Evolutionary conservation across 2,113 vertebrate genomes (phyloP), one percentile per base, ranked within the genome.

Genomic region (Monopterus albus): DNA sequence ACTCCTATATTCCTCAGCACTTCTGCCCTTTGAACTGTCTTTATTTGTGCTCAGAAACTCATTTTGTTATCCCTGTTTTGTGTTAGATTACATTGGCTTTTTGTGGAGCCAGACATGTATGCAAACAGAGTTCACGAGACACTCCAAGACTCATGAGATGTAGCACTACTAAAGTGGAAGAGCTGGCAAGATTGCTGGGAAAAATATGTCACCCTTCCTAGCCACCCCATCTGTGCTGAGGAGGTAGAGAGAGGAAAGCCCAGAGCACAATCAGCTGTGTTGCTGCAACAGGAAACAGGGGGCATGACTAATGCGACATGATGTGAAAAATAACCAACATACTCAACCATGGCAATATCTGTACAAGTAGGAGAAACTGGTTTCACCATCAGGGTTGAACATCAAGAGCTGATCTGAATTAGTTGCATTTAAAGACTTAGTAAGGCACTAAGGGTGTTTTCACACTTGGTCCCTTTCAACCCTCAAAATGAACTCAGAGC

Each of bases 201-300:
- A 82, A 79, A 76, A 43, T 29, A 69, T 80, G 77, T 86, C 68
- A 81, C 52, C 23, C 21, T 73, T 78, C 76, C 51, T 45, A 49
- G 78, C 52, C 10, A 61, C 63, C 28, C 39, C 61, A 79, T 64
- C 36, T 72, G 71, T 52, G 60, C 18, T 43, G 35, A 31, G 25
- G 2, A 18, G 26, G 12, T 36, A 50, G 21, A 51, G 67, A 15
- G n/a, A 21, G 43, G 33, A 36, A 35, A 66, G 40, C 40, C 59
- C 55, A 20, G 9, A 7, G 47, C 45, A 69, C 40, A 2, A 21
- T 25, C 65, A 59, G 31, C 21, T 0, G 0, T 63, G 52, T 64
- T 80, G 68, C 75, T 72, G 76, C 74, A 85, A 83, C 78, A 90
- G 87, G 76, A 89, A 88, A 63, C 42, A 10, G 67, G 35, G 53